These are phyloP conservation scores for Squalus acanthias DNA, from an alignment of 2,797 vertebrate genomes.

Conservation along the genomic window DNA sequence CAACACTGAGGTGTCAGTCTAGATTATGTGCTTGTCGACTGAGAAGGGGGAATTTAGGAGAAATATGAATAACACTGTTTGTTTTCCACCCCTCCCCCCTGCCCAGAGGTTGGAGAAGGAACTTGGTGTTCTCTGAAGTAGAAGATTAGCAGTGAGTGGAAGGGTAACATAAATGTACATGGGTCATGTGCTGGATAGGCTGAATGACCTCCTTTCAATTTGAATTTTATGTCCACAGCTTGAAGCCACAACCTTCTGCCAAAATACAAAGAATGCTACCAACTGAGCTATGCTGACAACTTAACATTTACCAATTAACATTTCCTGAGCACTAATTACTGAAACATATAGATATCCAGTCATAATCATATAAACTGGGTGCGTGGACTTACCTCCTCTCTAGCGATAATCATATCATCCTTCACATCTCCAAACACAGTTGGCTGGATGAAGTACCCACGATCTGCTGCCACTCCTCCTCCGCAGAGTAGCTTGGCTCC, in stretches of 20 bases:
- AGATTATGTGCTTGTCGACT: background rate
- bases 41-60: background rate
- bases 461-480: conserved; percentile 74
- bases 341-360: background rate
- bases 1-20: too few species aligned
- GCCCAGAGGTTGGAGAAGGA: too few species aligned
- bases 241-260: background rate
- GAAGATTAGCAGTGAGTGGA: too few species aligned
- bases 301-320: background rate
- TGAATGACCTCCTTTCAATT: background rate
- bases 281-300: background rate
- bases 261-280: background rate
- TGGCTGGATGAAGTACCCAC: conserved; percentile 91
- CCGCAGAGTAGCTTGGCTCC: conserved; percentile 90
- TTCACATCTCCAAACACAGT: conserved; percentile 89
- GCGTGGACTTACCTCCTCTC: conserved; percentile 74
- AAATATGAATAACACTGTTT: background rate
- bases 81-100: too few species aligned
- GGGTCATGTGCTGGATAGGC: too few species aligned
- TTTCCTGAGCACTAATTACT: background rate
- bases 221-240: background rate
- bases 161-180: too few species aligned
- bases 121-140: too few species aligned
- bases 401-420: conserved; percentile 86
- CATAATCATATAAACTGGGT: background rate